These are phyloP conservation scores for Caenorhabditis plicata DNA, from an alignment of 2,888 invertebrate genomes.

Conservation along the genomic window DNA sequence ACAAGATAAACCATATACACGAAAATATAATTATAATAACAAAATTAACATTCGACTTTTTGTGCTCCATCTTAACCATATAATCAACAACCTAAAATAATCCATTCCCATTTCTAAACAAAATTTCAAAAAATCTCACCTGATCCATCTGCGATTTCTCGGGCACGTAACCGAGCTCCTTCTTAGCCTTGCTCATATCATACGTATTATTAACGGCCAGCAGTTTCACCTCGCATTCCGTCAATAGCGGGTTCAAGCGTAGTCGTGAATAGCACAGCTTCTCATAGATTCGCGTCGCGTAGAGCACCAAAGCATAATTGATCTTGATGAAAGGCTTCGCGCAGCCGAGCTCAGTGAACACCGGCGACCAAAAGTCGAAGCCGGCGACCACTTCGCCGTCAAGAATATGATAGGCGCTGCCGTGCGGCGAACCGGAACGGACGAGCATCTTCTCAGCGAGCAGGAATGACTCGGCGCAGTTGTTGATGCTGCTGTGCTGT, in stretches of 20 bases:
- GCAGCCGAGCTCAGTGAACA: conserved; percentile 8
- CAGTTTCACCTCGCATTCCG: conserved; percentile 8
- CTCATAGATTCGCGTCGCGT: not conserved
- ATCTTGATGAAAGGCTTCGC: conserved; percentile 3
- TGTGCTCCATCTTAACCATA: too few species aligned
- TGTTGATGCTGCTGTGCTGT: conserved; percentile 5
- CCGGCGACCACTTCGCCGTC: conserved; percentile 7
- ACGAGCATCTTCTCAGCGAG: conserved; percentile 12
- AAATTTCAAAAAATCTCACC: too few species aligned
- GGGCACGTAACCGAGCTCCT: conserved; percentile 19
- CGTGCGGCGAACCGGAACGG: conserved; percentile 7
- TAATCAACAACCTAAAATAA: too few species aligned
- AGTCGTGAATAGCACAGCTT: not conserved
- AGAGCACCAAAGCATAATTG: not conserved
- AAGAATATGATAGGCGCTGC: conserved; percentile 15
- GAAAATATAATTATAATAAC: too few species aligned
- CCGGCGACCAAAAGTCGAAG: conserved; percentile 18
- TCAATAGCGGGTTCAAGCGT: conserved; percentile 5
- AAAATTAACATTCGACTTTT: too few species aligned
- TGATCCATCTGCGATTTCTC: not conserved
- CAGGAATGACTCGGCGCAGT: conserved; percentile 9
- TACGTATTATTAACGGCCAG: conserved; percentile 19
- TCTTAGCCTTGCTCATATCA: conserved; percentile 5
- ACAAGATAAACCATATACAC: too few species aligned
- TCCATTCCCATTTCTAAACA: too few species aligned